Evolutionary conservation across 2,888 invertebrate genomes (phyloP).

Genomic region (Agrotis puta): DNA sequence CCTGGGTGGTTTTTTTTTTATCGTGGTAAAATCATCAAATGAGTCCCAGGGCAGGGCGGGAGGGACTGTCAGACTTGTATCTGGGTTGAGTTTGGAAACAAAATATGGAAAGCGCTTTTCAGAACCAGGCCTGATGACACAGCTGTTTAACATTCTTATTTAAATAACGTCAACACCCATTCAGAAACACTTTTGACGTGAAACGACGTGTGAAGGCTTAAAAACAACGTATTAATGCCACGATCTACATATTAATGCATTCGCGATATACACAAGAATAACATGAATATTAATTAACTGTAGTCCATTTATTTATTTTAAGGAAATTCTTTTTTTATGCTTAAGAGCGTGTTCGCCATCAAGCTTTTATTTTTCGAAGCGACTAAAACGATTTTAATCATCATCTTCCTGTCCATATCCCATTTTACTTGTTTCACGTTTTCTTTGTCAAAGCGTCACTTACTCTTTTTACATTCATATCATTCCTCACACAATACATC

Average conservation of each 20-base stretch:
- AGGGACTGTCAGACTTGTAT: no score
- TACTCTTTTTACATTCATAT: no score
- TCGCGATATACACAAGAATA: constrained; percentile 23
- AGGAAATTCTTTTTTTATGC: constrained; percentile 64
- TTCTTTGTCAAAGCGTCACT: no score
- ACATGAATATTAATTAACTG: constrained; percentile 39
- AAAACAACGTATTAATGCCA: constrained; percentile 18
- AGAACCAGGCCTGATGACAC: constrained; percentile 8
- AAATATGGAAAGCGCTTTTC: not conserved
- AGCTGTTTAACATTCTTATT: constrained; percentile 29
- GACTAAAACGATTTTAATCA: no score
- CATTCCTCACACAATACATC: no score
- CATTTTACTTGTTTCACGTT: no score
- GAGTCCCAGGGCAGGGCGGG: no score
- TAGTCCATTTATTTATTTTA: constrained; percentile 18
- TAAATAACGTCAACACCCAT: constrained; percentile 30
- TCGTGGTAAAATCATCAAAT: no score
- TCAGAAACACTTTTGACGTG: constrained; percentile 23
- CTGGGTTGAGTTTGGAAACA: not conserved
- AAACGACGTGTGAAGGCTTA: constrained; percentile 20
- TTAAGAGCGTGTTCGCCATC: no score
- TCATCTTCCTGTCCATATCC: no score
- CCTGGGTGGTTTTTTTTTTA: no score
- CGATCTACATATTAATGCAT: constrained; percentile 45
- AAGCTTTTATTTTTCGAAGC: no score